Conservation (phyloP, 2,888 invertebrate genomes). For the Cheilosia variabilis region DNA sequence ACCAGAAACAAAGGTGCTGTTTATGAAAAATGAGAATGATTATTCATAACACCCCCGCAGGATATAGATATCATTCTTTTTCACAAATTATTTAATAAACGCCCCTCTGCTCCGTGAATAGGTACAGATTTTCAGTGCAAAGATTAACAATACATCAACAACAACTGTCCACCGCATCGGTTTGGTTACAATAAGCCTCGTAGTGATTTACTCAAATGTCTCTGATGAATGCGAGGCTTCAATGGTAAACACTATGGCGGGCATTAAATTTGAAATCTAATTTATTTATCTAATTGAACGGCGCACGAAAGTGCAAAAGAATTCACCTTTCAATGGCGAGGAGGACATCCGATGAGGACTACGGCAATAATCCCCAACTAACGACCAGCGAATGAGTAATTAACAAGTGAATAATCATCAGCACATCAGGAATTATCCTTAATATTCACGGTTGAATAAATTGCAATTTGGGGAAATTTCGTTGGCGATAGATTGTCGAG, state of each 20-base stretch:
- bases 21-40: slow-evolving; percentile 33
- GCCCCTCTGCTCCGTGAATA: neutral
- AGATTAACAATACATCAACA: slow-evolving; percentile 24
- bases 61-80: slow-evolving; percentile 25
- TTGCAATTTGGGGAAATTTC: slow-evolving; percentile 21
- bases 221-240: slow-evolving; percentile 30
- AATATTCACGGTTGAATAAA: slow-evolving; percentile 43
- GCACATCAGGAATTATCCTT: slow-evolving; percentile 20
- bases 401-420: slow-evolving; percentile 25
- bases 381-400: slow-evolving; percentile 44
- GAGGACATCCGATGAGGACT: too few species aligned
- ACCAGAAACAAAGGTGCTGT: slow-evolving; percentile 46
- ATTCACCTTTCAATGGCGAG: neutral
- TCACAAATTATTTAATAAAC: slow-evolving; percentile 37
- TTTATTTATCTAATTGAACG: slow-evolving; percentile 28
- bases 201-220: slow-evolving; percentile 62
- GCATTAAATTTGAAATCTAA: slow-evolving; percentile 11
- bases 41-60: slow-evolving; percentile 50
- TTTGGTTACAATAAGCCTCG: slow-evolving; percentile 30
- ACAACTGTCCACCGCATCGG: slow-evolving; percentile 11
- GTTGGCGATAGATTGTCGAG: too few species aligned
- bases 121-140: neutral
- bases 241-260: slow-evolving; percentile 15
- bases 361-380: slow-evolving; percentile 14
- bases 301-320: neutral